Percentiles rank a stretch among this genome's conserved stretches.
Evolutionary conservation across 2,797 vertebrate genomes (phyloP).

Genomic region (Lutjanus argentimaculatus): DNA sequence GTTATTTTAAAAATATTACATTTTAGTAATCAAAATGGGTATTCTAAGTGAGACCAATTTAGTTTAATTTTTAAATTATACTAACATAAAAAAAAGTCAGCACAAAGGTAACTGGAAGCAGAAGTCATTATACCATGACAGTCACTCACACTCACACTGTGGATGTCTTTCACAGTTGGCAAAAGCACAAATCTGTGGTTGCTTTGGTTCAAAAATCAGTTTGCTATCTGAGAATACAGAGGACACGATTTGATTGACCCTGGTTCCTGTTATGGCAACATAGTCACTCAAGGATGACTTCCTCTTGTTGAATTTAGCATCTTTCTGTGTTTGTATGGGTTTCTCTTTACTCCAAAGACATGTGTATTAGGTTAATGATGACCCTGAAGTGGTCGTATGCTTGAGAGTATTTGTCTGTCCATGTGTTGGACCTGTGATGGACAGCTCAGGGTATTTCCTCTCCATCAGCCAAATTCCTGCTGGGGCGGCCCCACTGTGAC

Average conservation of each 20-base stretch:
- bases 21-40: no score
- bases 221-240: slow-evolving; percentile 20
- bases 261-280: background rate
- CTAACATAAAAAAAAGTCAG: background rate
- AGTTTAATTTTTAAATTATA: no score
- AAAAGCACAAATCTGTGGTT: background rate
- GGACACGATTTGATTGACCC: slow-evolving; percentile 2
- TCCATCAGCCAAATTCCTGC: slow-evolving; percentile 3
- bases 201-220: background rate
- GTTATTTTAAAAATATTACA: background rate
- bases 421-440: slow-evolving; percentile 15
- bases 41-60: no score
- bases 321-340: background rate
- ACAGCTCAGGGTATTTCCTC: slow-evolving; percentile 44
- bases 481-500: background rate
- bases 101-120: background rate
- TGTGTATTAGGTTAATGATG: background rate
- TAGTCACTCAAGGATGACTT: slow-evolving; percentile 13
- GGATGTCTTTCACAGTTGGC: background rate
- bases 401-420: slow-evolving; percentile 10
- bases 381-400: background rate
- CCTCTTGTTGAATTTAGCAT: background rate
- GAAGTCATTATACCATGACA: slow-evolving; percentile 6
- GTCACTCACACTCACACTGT: background rate
- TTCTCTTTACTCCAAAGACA: background rate